These are phyloP conservation scores for Cheilosia scutellata DNA, from an alignment of 2,888 invertebrate genomes.

Conservation along the genomic window DNA sequence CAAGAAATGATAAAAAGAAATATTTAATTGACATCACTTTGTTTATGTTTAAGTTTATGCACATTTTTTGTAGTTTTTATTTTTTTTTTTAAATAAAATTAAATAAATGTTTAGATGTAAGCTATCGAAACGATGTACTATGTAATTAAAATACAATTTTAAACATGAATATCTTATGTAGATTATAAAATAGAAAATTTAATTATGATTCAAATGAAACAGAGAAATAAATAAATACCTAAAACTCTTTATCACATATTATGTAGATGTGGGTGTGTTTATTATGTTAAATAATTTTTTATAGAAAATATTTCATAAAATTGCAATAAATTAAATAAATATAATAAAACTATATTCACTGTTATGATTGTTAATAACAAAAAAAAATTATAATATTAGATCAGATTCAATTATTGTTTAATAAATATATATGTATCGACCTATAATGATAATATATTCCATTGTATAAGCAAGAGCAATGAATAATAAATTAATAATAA, in stretches of 20 bases:
- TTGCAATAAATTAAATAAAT: constrained; percentile 26
- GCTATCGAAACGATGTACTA: constrained; percentile 45
- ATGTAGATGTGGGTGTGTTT: constrained; percentile 1
- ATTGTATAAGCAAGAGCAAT: constrained; percentile 51
- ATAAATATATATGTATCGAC: constrained; percentile 25
- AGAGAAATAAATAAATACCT: background rate
- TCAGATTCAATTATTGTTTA: constrained; percentile 63
- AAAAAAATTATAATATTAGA: constrained; percentile 35
- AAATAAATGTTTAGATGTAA: constrained; percentile 45
- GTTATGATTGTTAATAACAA: constrained; percentile 65
- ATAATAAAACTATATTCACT: constrained; percentile 50
- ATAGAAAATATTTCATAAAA: constrained; percentile 62
- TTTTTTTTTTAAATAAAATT: constrained; percentile 78
- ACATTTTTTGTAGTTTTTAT: constrained; percentile 56
- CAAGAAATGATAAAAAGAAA: background rate
- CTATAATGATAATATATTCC: constrained; percentile 43
- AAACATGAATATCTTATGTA: constrained; percentile 13
- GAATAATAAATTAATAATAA: constrained; percentile 53
- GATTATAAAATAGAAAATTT: background rate
- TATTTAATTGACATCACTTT: constrained; percentile 49
- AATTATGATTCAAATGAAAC: background rate
- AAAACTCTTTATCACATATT: background rate
- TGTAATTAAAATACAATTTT: constrained; percentile 45
- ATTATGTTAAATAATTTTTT: constrained; percentile 52
- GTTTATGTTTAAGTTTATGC: constrained; percentile 23